These are phyloP conservation scores for Mormyrus hasselquistii DNA, from an alignment of 2,797 vertebrate species.

Conservation along the genomic window DNA sequence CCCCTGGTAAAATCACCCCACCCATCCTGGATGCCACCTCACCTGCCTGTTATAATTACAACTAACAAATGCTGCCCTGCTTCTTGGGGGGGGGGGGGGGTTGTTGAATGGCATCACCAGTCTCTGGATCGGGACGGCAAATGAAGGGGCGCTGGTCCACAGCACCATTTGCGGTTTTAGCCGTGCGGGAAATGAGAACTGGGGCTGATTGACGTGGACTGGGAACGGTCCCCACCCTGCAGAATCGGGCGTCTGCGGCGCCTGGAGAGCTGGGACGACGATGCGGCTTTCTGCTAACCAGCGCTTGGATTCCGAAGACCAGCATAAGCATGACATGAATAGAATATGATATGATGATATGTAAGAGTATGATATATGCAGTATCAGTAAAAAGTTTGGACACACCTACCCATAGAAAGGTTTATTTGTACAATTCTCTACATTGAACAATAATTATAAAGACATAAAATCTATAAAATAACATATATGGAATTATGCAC, in stretches of 20 bases:
- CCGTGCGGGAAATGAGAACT: conserved; percentile 39
- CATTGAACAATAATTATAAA: neutral
- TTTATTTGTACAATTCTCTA: neutral
- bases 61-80: conserved; percentile 13
- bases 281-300: neutral
- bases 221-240: conserved; percentile 4
- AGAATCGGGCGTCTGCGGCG: neutral
- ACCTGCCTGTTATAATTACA: neutral
- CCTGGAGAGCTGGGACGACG: neutral
- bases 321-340: neutral
- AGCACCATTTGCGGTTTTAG: conserved; percentile 39
- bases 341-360: neutral
- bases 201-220: conserved; percentile 15
- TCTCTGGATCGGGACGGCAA: conserved; percentile 24
- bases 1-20: neutral
- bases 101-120: conserved; percentile 20
- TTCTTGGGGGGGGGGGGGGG: neutral
- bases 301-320: neutral
- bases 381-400: neutral
- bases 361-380: neutral
- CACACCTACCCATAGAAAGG: neutral
- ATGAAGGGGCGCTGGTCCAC: conserved; percentile 23
- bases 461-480: neutral
- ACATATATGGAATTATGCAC: neutral
- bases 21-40: neutral